Percentiles rank a stretch among this genome's conserved stretches.
Evolutionary conservation across 2,113 vertebrate species (phyloP).

Genomic region (Anser cygnoides): DNA sequence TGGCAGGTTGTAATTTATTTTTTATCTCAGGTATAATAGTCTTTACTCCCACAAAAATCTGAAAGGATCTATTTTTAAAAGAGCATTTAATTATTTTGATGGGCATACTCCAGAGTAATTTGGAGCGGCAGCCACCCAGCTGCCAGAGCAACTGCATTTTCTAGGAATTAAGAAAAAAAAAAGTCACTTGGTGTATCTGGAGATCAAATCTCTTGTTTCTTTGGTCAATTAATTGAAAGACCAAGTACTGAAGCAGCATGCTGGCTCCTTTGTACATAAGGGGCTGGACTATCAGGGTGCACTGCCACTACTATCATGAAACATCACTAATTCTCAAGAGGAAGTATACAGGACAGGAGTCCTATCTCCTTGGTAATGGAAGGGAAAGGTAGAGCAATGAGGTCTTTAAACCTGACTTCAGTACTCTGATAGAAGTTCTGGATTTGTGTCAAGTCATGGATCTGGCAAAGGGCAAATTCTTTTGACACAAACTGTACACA

Average conservation of each 20-base stretch:
- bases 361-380: neutral
- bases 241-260: too few species aligned
- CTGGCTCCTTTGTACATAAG: too few species aligned
- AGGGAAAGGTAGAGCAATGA: neutral
- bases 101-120: neutral
- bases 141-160: neutral
- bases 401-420: neutral
- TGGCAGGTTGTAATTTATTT: neutral
- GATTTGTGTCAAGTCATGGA: too few species aligned
- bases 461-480: neutral
- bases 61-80: neutral
- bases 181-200: neutral
- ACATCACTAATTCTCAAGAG: neutral
- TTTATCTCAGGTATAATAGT: neutral
- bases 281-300: neutral
- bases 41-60: neutral
- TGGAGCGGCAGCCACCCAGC: neutral
- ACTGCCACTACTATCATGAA: too few species aligned
- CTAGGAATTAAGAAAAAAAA: neutral
- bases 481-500: too few species aligned
- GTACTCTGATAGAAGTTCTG: neutral
- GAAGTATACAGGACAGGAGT: neutral
- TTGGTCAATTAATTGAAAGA: neutral
- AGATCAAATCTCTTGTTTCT: neutral
- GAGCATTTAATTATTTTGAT: neutral